phyloP scores from a whole-genome alignment of 2,888 invertebrate species.

The Lasioglossum lativentre region DNA sequence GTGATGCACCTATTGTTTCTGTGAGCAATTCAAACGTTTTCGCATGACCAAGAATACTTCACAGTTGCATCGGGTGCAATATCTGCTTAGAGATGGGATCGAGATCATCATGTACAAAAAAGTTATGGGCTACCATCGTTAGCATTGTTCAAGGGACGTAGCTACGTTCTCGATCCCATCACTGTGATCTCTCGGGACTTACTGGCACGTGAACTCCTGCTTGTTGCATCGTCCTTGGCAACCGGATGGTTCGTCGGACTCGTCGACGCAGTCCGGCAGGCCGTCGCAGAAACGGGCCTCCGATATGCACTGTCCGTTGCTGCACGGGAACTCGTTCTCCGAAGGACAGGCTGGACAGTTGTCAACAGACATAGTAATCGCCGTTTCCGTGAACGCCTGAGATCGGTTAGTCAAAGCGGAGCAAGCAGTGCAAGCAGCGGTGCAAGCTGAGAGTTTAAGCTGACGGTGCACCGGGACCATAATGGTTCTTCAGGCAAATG shows the following conservation, averaged over 20 bases:
- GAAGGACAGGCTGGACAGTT: constrained; percentile 85
- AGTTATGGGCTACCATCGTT: background rate
- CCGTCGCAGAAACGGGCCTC: constrained; percentile 88
- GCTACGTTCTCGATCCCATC: background rate
- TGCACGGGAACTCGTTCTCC: constrained; percentile 87
- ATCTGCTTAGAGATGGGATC: background rate
- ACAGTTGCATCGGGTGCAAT: background rate
- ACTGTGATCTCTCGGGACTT: constrained; percentile 50
- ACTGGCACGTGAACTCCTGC: constrained; percentile 83
- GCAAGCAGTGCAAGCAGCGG: background rate
- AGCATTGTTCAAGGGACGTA: background rate
- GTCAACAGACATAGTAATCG: constrained; percentile 33
- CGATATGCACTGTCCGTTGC: constrained; percentile 88
- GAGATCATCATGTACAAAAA: background rate
- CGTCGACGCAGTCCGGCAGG: constrained; percentile 88
- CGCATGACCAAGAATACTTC: background rate
- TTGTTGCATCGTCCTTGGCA: constrained; percentile 84
- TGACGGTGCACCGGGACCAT: background rate
- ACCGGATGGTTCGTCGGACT: constrained; percentile 88
- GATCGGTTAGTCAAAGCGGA: background rate
- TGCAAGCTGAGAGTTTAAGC: background rate
- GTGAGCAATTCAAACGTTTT: constrained; percentile 26
- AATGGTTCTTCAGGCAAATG: background rate
- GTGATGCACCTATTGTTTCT: constrained; percentile 88
- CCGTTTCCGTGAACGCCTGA: background rate